phyloP scores from a whole-genome alignment of 2,797 vertebrate species.

The Manis javanica region DNA sequence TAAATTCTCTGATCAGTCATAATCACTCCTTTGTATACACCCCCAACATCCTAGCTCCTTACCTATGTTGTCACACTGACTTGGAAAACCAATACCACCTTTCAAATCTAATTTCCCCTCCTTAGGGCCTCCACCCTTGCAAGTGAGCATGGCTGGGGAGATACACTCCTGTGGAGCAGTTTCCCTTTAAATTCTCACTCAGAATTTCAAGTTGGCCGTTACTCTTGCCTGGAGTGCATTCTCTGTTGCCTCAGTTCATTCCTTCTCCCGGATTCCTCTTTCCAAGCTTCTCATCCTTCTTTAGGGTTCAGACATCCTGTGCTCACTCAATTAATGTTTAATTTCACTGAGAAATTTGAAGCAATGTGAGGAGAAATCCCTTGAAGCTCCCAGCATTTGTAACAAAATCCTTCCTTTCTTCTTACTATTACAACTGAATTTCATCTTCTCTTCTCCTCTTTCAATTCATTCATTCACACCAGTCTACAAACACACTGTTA shows the following conservation, averaged over 20 bases:
- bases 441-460: neutral
- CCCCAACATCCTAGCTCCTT: neutral
- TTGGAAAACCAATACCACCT: neutral
- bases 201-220: neutral
- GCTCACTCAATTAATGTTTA: neutral
- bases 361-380: neutral
- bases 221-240: neutral
- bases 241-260: neutral
- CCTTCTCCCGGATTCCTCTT: neutral
- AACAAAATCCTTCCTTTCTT: neutral
- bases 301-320: neutral
- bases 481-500: neutral
- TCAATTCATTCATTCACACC: neutral
- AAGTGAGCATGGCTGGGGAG: neutral
- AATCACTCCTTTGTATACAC: neutral
- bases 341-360: slow-evolving; percentile 25
- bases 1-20: neutral
- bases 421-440: neutral
- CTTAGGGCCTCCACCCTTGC: rapidly evolving
- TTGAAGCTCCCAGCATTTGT: neutral
- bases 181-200: neutral
- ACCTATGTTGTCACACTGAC: neutral
- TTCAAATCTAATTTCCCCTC: neutral
- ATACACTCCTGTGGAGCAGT: neutral
- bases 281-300: neutral